Percentiles rank a stretch among this genome's conserved stretches.
phyloP scores from a whole-genome alignment of 2,888 invertebrate genomes.

The Noctua pronuba region DNA sequence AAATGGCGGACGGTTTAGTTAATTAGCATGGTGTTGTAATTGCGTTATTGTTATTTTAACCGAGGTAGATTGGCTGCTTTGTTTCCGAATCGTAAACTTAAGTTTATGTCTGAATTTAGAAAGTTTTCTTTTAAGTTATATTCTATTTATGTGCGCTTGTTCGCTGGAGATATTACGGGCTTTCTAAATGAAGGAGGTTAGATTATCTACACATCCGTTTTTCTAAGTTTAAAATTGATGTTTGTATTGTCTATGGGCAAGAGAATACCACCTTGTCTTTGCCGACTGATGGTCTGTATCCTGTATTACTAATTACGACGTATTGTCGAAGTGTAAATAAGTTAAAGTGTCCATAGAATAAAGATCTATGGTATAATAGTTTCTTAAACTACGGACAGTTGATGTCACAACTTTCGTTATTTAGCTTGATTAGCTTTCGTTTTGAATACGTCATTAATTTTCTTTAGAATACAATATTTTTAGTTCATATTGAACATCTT shows the following conservation, averaged over 20 bases:
- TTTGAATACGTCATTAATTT: too few relatives aligned
- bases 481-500: background rate
- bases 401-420: background rate
- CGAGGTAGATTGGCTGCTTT: slow-evolving; percentile 67
- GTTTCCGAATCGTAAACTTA: slow-evolving; percentile 57
- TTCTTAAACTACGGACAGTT: slow-evolving; percentile 2
- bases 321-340: slow-evolving; percentile 11
- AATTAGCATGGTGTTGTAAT: slow-evolving; percentile 80
- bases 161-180: slow-evolving; percentile 2
- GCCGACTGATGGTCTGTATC: slow-evolving; percentile 8
- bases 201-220: slow-evolving; percentile 3
- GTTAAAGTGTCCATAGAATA: slow-evolving; percentile 24
- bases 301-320: slow-evolving; percentile 29
- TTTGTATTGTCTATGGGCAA: slow-evolving; percentile 21
- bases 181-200: slow-evolving; percentile 42
- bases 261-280: slow-evolving; percentile 18
- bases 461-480: background rate
- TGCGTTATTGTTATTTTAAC: slow-evolving; percentile 74
- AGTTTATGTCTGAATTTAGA: slow-evolving; percentile 61
- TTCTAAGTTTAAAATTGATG: slow-evolving; percentile 26
- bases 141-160: slow-evolving; percentile 17
- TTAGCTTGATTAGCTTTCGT: background rate
- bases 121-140: slow-evolving; percentile 49
- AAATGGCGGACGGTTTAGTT: slow-evolving; percentile 73
- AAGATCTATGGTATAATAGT: slow-evolving; percentile 13